Conservation (phyloP, 2,113 vertebrate genomes). For the Eretmochelys imbricata region DNA sequence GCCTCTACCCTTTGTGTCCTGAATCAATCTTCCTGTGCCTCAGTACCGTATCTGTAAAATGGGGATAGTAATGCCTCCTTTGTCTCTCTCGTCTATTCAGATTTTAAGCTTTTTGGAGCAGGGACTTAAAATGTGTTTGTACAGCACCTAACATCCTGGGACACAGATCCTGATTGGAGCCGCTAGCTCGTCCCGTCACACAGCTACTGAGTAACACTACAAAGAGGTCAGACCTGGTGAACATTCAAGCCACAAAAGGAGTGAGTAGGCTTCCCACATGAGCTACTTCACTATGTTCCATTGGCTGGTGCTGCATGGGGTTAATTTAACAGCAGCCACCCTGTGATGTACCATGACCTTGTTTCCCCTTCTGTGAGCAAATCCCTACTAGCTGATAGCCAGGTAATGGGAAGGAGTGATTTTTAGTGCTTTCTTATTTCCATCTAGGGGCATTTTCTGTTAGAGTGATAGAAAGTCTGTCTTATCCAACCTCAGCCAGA, state of each 20-base stretch:
- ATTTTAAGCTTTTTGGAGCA: neutral
- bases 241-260: neutral
- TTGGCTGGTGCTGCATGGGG: neutral
- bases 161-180: neutral
- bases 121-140: neutral
- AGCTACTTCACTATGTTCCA: neutral
- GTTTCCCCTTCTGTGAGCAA: neutral
- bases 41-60: accelerated
- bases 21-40: neutral
- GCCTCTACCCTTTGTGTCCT: neutral
- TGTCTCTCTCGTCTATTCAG: neutral
- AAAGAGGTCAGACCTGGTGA: neutral
- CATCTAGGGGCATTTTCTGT: neutral
- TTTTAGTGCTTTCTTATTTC: neutral
- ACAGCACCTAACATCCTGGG: neutral
- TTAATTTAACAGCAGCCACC: neutral
- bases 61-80: neutral
- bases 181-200: neutral
- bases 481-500: neutral
- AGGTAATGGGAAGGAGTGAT: neutral
- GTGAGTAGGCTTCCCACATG: neutral
- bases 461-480: neutral
- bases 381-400: neutral
- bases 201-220: neutral
- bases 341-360: neutral